Conservation (phyloP, 2,113 vertebrate genomes). For the Gracilinanus agilis region DNA sequence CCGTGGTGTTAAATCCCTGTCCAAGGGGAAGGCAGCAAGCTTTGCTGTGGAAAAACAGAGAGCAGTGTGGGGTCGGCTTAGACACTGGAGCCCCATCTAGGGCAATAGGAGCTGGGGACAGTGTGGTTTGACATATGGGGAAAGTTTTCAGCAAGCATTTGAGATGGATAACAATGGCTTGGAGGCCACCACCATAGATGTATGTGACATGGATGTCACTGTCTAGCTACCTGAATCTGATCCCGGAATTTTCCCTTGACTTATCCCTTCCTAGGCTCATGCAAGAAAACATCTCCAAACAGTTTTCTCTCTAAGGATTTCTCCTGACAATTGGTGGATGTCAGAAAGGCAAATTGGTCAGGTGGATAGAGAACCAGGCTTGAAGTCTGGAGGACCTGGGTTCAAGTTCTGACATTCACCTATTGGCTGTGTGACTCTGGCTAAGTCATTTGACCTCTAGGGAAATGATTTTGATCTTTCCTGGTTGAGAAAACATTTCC, state of each 20-base stretch:
- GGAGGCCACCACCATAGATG: slow-evolving; percentile 3
- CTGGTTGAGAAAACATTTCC: background rate
- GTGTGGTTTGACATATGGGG: background rate
- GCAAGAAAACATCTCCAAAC: slow-evolving; percentile 17
- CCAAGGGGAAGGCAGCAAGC: slow-evolving; percentile 56
- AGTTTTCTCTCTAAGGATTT: background rate
- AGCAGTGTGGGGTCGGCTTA: slow-evolving; percentile 4
- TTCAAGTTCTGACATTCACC: background rate
- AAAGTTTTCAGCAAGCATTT: slow-evolving; percentile 70
- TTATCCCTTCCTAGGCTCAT: background rate
- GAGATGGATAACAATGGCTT: slow-evolving; percentile 55
- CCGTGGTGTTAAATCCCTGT: slow-evolving; percentile 80
- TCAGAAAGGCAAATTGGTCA: background rate
- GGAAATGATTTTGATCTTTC: background rate
- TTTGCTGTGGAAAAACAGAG: slow-evolving; percentile 36
- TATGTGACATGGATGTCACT: background rate
- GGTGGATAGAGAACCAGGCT: background rate
- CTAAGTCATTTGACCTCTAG: background rate
- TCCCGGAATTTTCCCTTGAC: background rate
- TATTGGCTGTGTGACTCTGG: background rate
- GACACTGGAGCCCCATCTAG: background rate
- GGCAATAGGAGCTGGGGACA: background rate
- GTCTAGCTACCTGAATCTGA: slow-evolving; percentile 4
- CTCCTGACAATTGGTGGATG: background rate
- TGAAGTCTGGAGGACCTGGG: no score